Evolutionary conservation across 2,113 vertebrate species (phyloP), one percentile per base, ranked within the genome.

Genomic region (Micromys minutus): DNA sequence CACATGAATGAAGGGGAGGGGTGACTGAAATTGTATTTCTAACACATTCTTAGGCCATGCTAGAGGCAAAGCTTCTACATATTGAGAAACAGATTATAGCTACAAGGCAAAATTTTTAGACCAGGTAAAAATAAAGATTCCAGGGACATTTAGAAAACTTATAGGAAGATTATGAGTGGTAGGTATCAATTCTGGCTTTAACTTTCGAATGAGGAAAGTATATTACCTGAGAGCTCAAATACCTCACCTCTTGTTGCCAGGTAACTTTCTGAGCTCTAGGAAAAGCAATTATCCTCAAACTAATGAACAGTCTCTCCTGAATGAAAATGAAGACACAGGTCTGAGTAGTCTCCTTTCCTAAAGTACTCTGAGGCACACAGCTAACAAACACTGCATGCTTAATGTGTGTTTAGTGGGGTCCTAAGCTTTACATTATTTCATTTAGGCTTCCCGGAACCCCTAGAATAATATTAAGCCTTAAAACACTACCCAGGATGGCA

Each of bases 381-480:
- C 72, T 71, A 42, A 80, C 47, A 69, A 42, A 80, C 47, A 69
- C 63, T 80, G 45, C 65, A 22, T 92, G 52, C 21, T 90, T 77
- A 79, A 77, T 67, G 26, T 52, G 21, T 74, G 11, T 45, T 72
- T n/a, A 34, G 29, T 39, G 79, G 31, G 86, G 9, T 91, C 84
- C 63, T 91, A 81, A 67, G 61, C 24, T 96, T 94, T 89, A 81
- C 5, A 75, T 94, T 85, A 85, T 89, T 80, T 94, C 92, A 92
- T 92, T 81, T 90, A 88, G 88, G 69, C 75, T 84, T 93, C 83
- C 74, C 29, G 93, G 72, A 95, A 89, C 24, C 83, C 50, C 16
- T 34, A 11, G 74, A 65, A 50, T 67, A 95, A 95, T 90, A 59
- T 87, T 39, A 85, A 67, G 42, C 47, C 7, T 52, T 85, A 21